Evolutionary conservation across 2,797 vertebrate species (phyloP).

Genomic region (Poecile montanus): DNA sequence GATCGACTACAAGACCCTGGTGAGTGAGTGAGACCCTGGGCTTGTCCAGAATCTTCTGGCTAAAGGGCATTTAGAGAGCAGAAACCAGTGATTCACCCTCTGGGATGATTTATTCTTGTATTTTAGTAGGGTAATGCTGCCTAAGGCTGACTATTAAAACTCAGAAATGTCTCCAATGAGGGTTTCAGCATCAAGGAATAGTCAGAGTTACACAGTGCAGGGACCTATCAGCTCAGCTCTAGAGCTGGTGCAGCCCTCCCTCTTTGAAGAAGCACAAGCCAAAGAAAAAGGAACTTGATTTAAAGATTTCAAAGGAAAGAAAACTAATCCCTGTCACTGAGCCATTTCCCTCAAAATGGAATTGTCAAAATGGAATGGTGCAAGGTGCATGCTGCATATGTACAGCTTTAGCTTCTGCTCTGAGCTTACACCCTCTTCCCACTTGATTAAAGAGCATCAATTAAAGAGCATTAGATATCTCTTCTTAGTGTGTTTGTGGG

Average conservation of each 20-base stretch:
- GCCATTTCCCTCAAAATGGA: background rate
- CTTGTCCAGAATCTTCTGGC: background rate
- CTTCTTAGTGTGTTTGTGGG: background rate
- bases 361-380: background rate
- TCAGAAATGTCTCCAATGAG: background rate
- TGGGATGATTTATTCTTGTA: slow-evolving; percentile 22
- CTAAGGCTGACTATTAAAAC: background rate
- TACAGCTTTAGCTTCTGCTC: background rate
- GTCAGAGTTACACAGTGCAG: background rate
- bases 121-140: background rate
- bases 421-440: background rate
- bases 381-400: background rate
- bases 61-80: background rate
- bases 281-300: background rate
- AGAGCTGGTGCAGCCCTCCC: background rate
- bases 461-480: background rate
- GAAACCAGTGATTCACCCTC: background rate
- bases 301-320: background rate
- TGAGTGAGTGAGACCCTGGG: slow-evolving; percentile 66
- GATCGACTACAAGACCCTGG: slow-evolving; percentile 98
- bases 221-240: background rate
- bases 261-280: background rate
- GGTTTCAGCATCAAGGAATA: background rate
- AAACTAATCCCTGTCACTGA: background rate
- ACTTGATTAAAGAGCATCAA: background rate